Base-by-base conservation (phyloP, 2,888 invertebrate species). In the Gandaritis pyraliata region DNA sequence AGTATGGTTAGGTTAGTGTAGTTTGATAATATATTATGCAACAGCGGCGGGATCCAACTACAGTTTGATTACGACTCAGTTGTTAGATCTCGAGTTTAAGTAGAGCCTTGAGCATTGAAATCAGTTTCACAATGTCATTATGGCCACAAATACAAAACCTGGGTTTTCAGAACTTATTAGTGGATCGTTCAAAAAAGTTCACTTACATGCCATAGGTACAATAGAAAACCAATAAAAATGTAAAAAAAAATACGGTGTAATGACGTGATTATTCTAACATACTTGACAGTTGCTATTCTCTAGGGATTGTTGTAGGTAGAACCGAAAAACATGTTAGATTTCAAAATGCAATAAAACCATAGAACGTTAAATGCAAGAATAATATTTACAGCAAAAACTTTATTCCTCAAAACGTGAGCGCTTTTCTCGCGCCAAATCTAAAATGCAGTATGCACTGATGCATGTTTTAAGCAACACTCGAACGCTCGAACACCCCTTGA, bases 11-110 rank as follows among this genome's bases (percentile, higher is more conserved):
- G 4, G 45, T 18, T 46, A n/a, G 23, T 23, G 5, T 23, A 23
- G 23, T 23, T 46, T 23, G 2, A 65, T 61, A 43, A 52, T 56
- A 23, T 23, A 23, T 56, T 50, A 56, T 56, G 50, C 47, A 61
- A 51, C 46, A 38, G 23, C 23, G 23, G 45, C 29, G 41, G 23
- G 12, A 23, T 47, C 55, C 23, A 60, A 55, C 55, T 41, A 55
- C 46, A 51, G 39, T 39, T 47, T 52, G 41, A 51, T 51, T 58
- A n/a, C 33, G 3, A 16, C 45, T n/a, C 50, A 45, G 50, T 18
- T 45, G 45, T 58, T 49, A 49, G n/a, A 49, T 33, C 33, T 18
- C 12, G 38, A 39, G 12, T n/a, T 39, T n/a, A 15, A 43, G 41
- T 43, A 16, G 41, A 43, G 10, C 6, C 13, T 39, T n/a, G 38